Evolutionary conservation across 2,797 vertebrate species (phyloP), one percentile per base, ranked within the genome.

Genomic region (Microchirus variegatus): DNA sequence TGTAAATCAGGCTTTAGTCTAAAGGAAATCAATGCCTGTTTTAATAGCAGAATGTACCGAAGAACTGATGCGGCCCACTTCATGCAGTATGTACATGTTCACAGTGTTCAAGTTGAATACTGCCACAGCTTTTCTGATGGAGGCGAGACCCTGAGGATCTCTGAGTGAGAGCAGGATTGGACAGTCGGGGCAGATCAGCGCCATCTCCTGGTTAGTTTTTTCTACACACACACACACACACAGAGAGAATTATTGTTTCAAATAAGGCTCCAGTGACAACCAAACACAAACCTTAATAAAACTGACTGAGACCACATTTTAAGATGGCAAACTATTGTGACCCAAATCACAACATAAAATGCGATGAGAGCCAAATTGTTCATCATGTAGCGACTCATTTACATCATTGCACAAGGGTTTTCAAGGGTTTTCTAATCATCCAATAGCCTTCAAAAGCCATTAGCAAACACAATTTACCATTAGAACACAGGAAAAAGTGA

Each of bases 121-220:
- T 3, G 1, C 9, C 3, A 75, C 15, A 7, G 38, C 42, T 5
- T 22, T 3, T 2, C 0, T 0, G 1, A 67, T 22, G 53, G 8
- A 9, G 0, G 5, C n/a, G 3, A 69, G 19, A 16, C 57, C 38
- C 0, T 45, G 10, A 2, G 26, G 0, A 10, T 1, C 0, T 3
- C 43, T 19, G 4, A 62, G 67, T 4, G 55, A 1, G 0, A 58
- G 0, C 69, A 85, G 31, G 0, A 0, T 0, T 0, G 72, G 58
- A 35, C 80, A 85, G 61, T 80, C 75, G 0, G 77, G 72, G 38
- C 80, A 85, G 0, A 9, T 36, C 8, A 0, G 1, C 4, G 0
- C 0, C 56, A 70, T 18, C 26, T 70, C 71, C 0, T 0, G 0
- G 0, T 22, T 0, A 7, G 16, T 36, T 13, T 15, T 13, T 9